Base-by-base conservation (phyloP, 2,113 vertebrate genomes). In the Petrocephalus microphthalmus region DNA sequence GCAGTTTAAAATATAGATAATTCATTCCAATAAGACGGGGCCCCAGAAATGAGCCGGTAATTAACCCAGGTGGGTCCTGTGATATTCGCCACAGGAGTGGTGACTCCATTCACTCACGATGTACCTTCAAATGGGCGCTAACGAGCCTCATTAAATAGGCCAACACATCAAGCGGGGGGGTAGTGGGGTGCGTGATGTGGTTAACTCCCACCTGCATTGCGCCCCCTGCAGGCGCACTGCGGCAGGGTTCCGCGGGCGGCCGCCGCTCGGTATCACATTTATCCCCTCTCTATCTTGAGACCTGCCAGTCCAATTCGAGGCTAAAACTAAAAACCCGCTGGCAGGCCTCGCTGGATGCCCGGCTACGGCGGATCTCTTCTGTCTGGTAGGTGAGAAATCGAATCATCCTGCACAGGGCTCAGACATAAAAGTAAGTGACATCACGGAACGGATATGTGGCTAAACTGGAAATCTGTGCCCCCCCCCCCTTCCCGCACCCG, bases 401-500 rank as follows among this genome's bases (percentile, higher is more conserved):
- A 20, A 29, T 51, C 22, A 52, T 52, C 45, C 51, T 47, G 7
- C n/a, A 7, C 19, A 29, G 1, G 11, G 49, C 45, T 84, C 49
- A 52, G 82, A 17, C 71, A 78, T 78, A 42, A 78, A 42, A 42
- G 71, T 78, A 78, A 78, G 15, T 78, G 71, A 78, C 71, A 78
- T 78, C 71, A 78, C 33, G 71, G 71, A 78, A 78, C 71, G 29
- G 33, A 78, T 78, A 52, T 42, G 82, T 52, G 49, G 82, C 82
- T 84, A 29, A 84, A 84, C 47, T 51, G 82, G 33, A 84, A 84
- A 84, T 52, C 82, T 84, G 82, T 22, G 71, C 29, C 71, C 71
- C 33, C 82, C 13, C 82, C n/a, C n/a, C n/a, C n/a, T n/a, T n/a
- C 47, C 22, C 45, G 11, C 17, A 51, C 49, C 49, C 22, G 20